Evolutionary conservation across 2,113 vertebrate species (phyloP), one percentile per base, ranked within the genome.

Genomic region (Sylvia atricapilla): DNA sequence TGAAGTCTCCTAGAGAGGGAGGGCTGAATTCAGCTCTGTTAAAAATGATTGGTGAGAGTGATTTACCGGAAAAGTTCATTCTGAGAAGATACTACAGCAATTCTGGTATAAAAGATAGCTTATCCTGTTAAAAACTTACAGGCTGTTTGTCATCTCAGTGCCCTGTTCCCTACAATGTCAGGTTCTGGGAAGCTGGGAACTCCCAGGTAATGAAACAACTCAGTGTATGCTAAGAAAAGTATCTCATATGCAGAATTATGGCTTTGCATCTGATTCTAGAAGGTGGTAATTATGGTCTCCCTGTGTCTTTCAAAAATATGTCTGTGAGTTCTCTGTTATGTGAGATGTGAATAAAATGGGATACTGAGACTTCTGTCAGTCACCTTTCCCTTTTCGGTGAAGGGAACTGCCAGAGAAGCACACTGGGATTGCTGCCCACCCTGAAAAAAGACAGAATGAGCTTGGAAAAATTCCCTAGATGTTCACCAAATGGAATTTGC

Each of bases 121-220:
- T 84, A 75, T 81, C 79, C 80, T 74, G 90, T 90, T 93, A 95
- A 96, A 94, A 94, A 47, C 56, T 94, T 86, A 88, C 68, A 85
- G 67, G 88, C 66, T 86, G 60, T 95, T 94, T 94, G 72, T 94
- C 87, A 88, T 88, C 58, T 82, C 87, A 83, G 3, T 7, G 5
- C 56, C 77, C 92, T 75, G 52, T 27, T 93, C 55, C 79, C 44
- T 64, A 18, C 33, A 59, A n/a, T 24, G 52, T 64, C 79, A 86
- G 52, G 24, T 70, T 93, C 82, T 72, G 63, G 35, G 86, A 93
- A 92, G 43, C 60, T 72, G 39, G 55, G 84, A 90, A 87, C 66
- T 85, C 43, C 31, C 60, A 90, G 56, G 39, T 84, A 87, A 86
- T 81, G 91, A 90, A 96, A 96, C 43, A 78, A 86, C 52, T 84